Evolutionary conservation across 2,797 vertebrate species (phyloP), one percentile per base, ranked within the genome.

Genomic region (Protosalanx chinensis): DNA sequence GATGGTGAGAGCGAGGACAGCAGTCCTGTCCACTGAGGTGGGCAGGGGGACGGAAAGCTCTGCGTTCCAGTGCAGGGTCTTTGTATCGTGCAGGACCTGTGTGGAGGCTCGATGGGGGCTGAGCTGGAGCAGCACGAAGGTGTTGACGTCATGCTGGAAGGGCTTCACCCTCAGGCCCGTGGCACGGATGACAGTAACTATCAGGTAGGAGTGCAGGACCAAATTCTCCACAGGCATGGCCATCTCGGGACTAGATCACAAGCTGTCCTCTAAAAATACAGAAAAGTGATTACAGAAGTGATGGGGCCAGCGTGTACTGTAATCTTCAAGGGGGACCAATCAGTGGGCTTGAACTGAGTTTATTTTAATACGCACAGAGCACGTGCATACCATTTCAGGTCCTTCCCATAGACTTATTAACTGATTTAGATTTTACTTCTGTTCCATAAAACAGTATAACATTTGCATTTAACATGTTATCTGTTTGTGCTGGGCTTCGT

Each of bases 81-180:
- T 72, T 16, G 64, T 78, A 18, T 51, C 35, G 10, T 6, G 18
- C 12, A 67, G 63, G 16, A 77, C 59, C 0, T 72, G 65, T 1
- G 83, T 87, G 73, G 57, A 20, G 33, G 68, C 72, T 62, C 66
- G 80, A 20, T 72, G 69, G 13, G 60, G 64, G 20, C 75, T 64
- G 5, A 84, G 73, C 71, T 76, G 79, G 67, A 84, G 77, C 53
- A 73, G 67, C 53, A 74, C 72, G 1, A 76, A 82, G 27, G 79
- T 70, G 51, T 78, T 79, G 71, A 67, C 77, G 69, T 57, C 58
- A 5, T 76, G 71, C 0, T 15, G 30, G 30, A 23, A 32, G n/a
- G 71, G 49, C 75, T 82, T 82, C 1, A 74, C 6, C 8, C 63
- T 70, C 10, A 80, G 83, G 15, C 51, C 71, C 20, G 58, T 58